A percentile compares a stretch with the other conserved stretches of the same genome.
phyloP scores from a whole-genome alignment of 1,140 invertebrate species.

The Sminthurides bifidus region DNA sequence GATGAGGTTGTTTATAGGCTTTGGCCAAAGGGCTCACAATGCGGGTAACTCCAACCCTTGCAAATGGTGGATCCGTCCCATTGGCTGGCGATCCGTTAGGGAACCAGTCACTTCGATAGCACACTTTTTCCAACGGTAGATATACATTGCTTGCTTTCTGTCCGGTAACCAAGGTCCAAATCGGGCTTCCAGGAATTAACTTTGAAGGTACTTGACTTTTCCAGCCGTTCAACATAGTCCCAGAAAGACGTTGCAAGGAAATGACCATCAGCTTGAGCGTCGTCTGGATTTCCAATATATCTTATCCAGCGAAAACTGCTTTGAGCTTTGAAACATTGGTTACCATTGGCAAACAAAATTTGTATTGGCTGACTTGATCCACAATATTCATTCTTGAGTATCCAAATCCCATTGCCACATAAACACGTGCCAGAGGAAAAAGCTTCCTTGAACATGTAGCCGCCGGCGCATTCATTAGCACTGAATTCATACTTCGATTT shows the following conservation, averaged over 20 bases:
- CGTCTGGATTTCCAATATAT: background rate
- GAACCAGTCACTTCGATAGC: background rate
- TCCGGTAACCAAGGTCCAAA: background rate
- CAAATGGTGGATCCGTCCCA: background rate
- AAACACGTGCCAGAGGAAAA: background rate
- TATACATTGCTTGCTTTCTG: background rate
- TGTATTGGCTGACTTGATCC: background rate
- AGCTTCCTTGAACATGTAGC: background rate
- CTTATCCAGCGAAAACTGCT: background rate
- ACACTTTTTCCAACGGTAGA: background rate
- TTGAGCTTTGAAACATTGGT: background rate
- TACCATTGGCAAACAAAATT: background rate
- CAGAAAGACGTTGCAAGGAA: background rate
- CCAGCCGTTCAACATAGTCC: background rate
- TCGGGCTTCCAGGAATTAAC: background rate
- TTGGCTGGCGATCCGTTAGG: background rate
- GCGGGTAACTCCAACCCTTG: background rate
- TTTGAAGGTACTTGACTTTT: background rate
- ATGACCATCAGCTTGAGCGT: background rate
- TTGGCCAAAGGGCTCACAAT: background rate
- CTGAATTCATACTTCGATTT: background rate
- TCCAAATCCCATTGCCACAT: conserved; percentile 7
- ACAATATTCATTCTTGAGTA: background rate
- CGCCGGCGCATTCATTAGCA: background rate
- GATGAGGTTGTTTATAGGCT: background rate